Evolutionary conservation across 2,888 invertebrate species (phyloP).

Genomic region (Meghimatium bilineatum): DNA sequence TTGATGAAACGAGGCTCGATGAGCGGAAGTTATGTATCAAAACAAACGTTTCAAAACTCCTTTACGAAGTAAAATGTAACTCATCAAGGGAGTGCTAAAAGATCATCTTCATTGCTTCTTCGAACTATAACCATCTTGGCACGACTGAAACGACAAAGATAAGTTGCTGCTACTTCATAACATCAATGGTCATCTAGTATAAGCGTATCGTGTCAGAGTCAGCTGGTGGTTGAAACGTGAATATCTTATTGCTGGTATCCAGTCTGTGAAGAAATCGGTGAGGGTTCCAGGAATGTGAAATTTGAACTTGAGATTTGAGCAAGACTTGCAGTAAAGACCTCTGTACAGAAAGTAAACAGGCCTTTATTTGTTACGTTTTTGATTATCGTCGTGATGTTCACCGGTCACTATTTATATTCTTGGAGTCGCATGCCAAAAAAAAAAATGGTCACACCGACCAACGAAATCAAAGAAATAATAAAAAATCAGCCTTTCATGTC

Average conservation of each 20-base stretch:
- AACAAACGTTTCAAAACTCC: neutral
- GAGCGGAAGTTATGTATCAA: neutral
- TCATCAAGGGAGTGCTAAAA: conserved; percentile 5
- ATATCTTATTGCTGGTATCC: neutral
- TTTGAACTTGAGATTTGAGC: too few relatives aligned
- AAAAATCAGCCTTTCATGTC: too few relatives aligned
- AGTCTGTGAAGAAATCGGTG: neutral
- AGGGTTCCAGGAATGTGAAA: neutral
- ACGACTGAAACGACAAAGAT: neutral
- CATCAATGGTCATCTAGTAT: neutral
- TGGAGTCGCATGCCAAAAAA: too few relatives aligned
- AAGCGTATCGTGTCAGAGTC: neutral
- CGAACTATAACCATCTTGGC: neutral
- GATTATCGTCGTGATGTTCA: too few relatives aligned
- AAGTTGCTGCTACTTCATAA: conserved; percentile 1
- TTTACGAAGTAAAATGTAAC: neutral
- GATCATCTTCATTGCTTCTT: conserved; percentile 31
- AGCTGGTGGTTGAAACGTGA: neutral
- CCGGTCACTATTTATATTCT: too few relatives aligned
- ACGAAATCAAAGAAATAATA: too few relatives aligned
- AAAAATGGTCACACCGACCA: too few relatives aligned
- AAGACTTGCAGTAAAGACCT: too few relatives aligned
- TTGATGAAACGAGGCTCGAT: neutral
- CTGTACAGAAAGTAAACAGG: too few relatives aligned
- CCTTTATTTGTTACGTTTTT: too few relatives aligned